A percentile compares a stretch with the other conserved stretches of the same genome.
Conservation (phyloP, 2,113 vertebrate genomes). For the Physeter macrocephalus region DNA sequence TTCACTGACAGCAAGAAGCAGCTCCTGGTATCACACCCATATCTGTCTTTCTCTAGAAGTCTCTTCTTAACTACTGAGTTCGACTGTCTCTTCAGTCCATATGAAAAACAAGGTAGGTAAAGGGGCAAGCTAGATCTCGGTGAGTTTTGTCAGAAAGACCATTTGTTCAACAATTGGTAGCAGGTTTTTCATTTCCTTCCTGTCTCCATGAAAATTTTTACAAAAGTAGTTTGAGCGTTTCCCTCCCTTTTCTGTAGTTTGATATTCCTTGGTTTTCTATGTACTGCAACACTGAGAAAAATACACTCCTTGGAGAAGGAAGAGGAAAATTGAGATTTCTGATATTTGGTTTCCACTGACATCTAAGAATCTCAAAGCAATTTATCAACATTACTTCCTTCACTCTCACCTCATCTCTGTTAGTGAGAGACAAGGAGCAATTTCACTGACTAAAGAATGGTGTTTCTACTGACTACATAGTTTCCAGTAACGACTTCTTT, state of each 20-base stretch:
- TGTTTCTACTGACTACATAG: not conserved
- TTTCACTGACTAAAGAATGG: not conserved
- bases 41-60: not conserved
- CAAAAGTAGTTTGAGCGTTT: not conserved
- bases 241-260: not conserved
- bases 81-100: not conserved
- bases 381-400: not conserved
- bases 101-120: not conserved
- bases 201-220: not conserved
- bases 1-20: not conserved
- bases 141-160: not conserved
- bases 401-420: not conserved
- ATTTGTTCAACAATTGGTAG: not conserved
- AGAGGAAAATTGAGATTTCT: not conserved
- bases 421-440: not conserved
- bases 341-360: not conserved
- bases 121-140: not conserved
- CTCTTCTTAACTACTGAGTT: not conserved
- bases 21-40: not conserved
- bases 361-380: not conserved
- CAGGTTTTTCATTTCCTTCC: not conserved
- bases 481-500: not conserved
- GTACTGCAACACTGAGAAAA: not conserved
- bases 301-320: not conserved
- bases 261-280: not conserved